Percentiles rank a stretch among this genome's conserved stretches.
These are phyloP conservation scores for Coranthus polyacanthus DNA, from an alignment of 2,797 vertebrate genomes.

Conservation along the genomic window DNA sequence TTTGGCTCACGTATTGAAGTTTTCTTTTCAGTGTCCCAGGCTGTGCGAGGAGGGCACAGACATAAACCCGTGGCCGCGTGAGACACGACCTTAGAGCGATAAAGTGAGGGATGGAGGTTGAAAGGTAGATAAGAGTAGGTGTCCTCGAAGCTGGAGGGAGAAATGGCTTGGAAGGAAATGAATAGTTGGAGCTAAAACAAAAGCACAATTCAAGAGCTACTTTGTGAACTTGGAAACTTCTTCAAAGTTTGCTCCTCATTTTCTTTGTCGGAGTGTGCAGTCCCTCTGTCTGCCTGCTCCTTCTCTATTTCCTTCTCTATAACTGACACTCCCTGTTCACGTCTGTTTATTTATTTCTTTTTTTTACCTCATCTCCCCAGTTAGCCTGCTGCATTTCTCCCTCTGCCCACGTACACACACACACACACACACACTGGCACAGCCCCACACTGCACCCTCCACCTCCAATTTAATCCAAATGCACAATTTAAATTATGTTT, in stretches of 20 bases:
- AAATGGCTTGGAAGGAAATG: slow-evolving; percentile 53
- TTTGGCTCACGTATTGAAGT: slow-evolving; percentile 45
- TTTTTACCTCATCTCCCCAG: slow-evolving; percentile 33
- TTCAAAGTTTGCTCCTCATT: slow-evolving; percentile 43
- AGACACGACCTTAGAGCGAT: slow-evolving; percentile 34
- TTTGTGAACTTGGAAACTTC: slow-evolving; percentile 61
- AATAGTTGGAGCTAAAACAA: slow-evolving; percentile 59
- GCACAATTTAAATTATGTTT: slow-evolving; percentile 70
- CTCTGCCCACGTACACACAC: not conserved
- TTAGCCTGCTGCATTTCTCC: slow-evolving; percentile 29
- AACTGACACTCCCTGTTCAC: slow-evolving; percentile 28
- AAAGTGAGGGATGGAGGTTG: slow-evolving; percentile 51
- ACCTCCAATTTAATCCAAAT: slow-evolving; percentile 66
- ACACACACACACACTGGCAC: not conserved
- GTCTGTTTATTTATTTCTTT: slow-evolving; percentile 23
- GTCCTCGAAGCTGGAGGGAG: slow-evolving; percentile 42
- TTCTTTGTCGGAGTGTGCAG: slow-evolving; percentile 36
- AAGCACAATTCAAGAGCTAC: slow-evolving; percentile 53
- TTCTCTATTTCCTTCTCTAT: slow-evolving; percentile 15
- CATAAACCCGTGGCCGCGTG: slow-evolving; percentile 31
- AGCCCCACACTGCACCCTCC: slow-evolving; percentile 13
- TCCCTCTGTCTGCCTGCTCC: slow-evolving; percentile 17
- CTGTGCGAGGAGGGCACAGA: slow-evolving; percentile 18
- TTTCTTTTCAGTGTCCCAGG: slow-evolving; percentile 49
- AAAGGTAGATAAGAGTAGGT: slow-evolving; percentile 59